A percentile compares a stretch with the other conserved stretches of the same genome.
These are phyloP conservation scores for Cyanoramphus novaezelandiae DNA, from an alignment of 2,113 vertebrate species.

Conservation along the genomic window DNA sequence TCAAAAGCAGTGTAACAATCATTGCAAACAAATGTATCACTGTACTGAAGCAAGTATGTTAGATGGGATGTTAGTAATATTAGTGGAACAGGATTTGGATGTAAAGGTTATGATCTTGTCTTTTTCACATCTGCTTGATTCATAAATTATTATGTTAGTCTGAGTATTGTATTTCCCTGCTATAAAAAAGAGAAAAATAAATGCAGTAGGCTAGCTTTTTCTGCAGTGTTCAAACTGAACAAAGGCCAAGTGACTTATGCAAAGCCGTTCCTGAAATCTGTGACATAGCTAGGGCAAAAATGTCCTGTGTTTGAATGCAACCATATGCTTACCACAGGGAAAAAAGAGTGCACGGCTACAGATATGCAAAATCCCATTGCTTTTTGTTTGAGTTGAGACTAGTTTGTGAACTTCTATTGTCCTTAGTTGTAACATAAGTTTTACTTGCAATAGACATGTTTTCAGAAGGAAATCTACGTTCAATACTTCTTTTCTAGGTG, in stretches of 20 bases:
- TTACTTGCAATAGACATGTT: not conserved
- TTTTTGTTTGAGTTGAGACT: not conserved
- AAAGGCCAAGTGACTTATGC: constrained; percentile 38
- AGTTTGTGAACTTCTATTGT: not conserved
- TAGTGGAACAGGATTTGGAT: not conserved
- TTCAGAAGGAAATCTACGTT: not conserved
- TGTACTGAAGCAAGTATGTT: constrained; percentile 11
- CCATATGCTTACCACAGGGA: not conserved
- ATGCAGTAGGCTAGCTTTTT: not conserved
- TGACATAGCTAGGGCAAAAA: constrained; percentile 37
- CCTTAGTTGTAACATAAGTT: not conserved
- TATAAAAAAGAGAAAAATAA: constrained; percentile 21
- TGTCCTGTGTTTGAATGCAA: not conserved
- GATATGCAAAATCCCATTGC: not conserved
- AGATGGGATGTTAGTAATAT: not conserved
- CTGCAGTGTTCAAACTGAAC: not conserved
- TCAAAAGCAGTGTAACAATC: constrained; percentile 60
- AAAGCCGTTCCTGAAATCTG: constrained; percentile 35
- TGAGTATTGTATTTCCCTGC: constrained; percentile 33
- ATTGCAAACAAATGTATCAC: constrained; percentile 68
- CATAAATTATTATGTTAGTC: constrained; percentile 51
- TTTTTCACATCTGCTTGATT: constrained; percentile 57
- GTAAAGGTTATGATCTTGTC: constrained; percentile 36
- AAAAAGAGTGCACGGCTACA: not conserved
- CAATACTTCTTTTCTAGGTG: not conserved